Conservation (phyloP, 2,888 invertebrate genomes). For the Byasa hedistus region DNA sequence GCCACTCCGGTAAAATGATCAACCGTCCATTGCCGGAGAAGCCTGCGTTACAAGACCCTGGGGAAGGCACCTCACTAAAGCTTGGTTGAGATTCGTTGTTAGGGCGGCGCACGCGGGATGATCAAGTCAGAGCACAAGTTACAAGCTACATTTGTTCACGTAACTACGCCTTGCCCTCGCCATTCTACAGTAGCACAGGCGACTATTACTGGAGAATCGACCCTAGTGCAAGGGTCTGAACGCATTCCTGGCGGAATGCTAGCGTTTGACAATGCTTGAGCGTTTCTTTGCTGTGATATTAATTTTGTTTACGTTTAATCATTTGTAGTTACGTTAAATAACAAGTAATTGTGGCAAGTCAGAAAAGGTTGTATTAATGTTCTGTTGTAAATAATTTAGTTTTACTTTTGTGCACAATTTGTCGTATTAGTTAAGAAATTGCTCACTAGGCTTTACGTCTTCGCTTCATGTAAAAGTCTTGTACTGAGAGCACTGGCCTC, state of each 20-base stretch:
- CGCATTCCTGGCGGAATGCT: conserved; percentile 30
- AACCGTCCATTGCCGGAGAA: conserved; percentile 85
- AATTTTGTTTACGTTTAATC: conserved; percentile 59
- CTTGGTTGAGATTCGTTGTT: conserved; percentile 47
- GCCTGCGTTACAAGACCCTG: conserved; percentile 65
- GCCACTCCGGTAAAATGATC: conserved; percentile 80
- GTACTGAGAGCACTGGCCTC: conserved; percentile 24
- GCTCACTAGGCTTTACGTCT: conserved; percentile 5
- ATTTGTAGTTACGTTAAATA: conserved; percentile 48
- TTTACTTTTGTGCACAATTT: conserved; percentile 30
- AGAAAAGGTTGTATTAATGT: conserved; percentile 48
- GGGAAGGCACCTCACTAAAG: conserved; percentile 65
- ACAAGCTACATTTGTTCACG: conserved; percentile 17
- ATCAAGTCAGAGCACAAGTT: conserved; percentile 6
- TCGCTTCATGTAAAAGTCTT: conserved; percentile 10
- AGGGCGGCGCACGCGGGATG: conserved; percentile 33
- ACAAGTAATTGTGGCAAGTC: conserved; percentile 53
- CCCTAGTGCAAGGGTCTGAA: conserved; percentile 28
- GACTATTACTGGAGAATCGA: conserved; percentile 26
- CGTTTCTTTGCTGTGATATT: conserved; percentile 75
- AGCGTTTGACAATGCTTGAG: conserved; percentile 43
- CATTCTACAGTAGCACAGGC: conserved; percentile 8
- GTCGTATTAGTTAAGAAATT: conserved; percentile 7
- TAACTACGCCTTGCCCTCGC: conserved; percentile 10
- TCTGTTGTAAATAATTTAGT: conserved; percentile 57